Conservation (phyloP, 1,140 invertebrate genomes). For the Bombus cullumanus region DNA sequence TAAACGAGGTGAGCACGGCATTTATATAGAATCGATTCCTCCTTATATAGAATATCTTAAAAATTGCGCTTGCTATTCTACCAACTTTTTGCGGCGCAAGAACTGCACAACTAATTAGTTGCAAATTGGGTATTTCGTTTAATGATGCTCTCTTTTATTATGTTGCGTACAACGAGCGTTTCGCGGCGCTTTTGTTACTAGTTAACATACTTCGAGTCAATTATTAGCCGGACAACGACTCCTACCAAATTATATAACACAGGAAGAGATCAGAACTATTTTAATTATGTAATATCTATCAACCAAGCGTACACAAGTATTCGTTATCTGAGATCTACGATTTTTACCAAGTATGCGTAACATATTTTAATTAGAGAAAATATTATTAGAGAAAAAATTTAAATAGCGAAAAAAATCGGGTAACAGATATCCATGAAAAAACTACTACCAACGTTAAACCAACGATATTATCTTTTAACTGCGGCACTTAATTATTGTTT, state of each 20-base stretch:
- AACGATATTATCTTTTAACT: not conserved
- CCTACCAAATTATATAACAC: constrained; percentile 5
- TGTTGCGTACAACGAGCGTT: not conserved
- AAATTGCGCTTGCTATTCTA: not conserved
- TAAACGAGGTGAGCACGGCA: not conserved
- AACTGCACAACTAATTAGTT: not conserved
- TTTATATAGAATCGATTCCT: not conserved
- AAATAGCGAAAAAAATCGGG: not conserved
- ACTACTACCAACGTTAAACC: not conserved
- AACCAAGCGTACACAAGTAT: not conserved
- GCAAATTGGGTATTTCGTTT: not conserved
- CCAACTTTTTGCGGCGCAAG: not conserved
- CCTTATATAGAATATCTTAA: not conserved
- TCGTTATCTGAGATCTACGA: not conserved
- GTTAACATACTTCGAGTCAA: not conserved
- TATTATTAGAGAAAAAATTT: not conserved
- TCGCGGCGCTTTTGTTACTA: not conserved
- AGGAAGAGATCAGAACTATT: not conserved
- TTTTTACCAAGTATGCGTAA: not conserved
- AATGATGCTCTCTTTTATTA: not conserved
- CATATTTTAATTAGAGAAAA: not conserved
- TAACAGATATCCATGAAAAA: no score
- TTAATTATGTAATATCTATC: constrained; percentile 9
- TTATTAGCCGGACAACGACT: constrained; percentile 1
- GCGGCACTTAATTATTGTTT: not conserved